These are phyloP conservation scores for Saturnia pavonia DNA, from an alignment of 2,888 invertebrate species.

Conservation along the genomic window DNA sequence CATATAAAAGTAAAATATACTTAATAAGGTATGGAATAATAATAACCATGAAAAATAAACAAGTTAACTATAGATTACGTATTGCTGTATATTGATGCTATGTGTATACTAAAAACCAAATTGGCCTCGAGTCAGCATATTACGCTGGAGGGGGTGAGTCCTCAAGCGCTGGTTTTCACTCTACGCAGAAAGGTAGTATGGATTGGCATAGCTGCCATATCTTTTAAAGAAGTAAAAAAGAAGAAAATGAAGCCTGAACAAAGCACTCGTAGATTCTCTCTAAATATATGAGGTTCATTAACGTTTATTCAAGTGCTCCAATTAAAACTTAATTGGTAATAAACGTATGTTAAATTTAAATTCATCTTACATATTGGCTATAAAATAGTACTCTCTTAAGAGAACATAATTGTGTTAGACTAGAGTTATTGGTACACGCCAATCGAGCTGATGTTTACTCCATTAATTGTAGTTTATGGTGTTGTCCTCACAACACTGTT, in stretches of 20 bases:
- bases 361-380: background rate
- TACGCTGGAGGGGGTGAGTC: too few relatives aligned
- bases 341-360: conserved; percentile 1
- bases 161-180: too few relatives aligned
- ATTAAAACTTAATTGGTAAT: background rate
- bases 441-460: background rate
- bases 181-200: too few relatives aligned
- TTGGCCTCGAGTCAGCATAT: too few relatives aligned
- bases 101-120: too few relatives aligned
- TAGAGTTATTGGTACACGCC: conserved; percentile 9
- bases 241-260: background rate
- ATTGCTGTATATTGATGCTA: too few relatives aligned
- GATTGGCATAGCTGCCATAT: too few relatives aligned
- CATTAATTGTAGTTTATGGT: conserved; percentile 4
- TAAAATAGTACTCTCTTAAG: background rate
- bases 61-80: too few relatives aligned
- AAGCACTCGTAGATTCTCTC: background rate
- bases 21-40: too few relatives aligned
- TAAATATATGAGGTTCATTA: background rate
- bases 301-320: background rate
- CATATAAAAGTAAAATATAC: too few relatives aligned
- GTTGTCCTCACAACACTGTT: background rate
- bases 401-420: conserved; percentile 6
- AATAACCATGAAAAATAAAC: too few relatives aligned
- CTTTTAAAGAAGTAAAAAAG: background rate